Conservation (phyloP, 2,888 invertebrate genomes). For the Apeira syringaria region DNA sequence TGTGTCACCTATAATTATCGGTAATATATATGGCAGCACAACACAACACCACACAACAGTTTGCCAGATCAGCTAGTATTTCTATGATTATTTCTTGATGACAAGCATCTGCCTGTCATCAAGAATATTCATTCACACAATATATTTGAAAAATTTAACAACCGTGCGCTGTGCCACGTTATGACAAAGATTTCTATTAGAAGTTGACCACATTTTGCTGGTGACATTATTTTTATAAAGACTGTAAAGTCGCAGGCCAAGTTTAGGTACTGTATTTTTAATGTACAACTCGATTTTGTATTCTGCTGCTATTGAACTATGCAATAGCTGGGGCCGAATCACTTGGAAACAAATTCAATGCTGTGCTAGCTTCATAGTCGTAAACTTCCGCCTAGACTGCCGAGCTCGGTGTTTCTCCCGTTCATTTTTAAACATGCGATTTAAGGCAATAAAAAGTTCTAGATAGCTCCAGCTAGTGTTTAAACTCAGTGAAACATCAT, state of each 20-base stretch:
- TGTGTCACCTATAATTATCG: too few species aligned
- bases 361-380: conserved; percentile 57
- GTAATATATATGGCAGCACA: too few species aligned
- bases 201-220: too few species aligned
- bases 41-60: too few species aligned
- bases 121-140: too few species aligned
- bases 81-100: too few species aligned
- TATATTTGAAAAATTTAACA: too few species aligned
- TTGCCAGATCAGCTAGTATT: too few species aligned
- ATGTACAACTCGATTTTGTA: conserved; percentile 40
- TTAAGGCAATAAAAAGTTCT: conserved; percentile 44
- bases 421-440: conserved; percentile 70
- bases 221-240: too few species aligned
- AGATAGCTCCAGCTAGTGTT: conserved; percentile 11
- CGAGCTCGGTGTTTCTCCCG: conserved; percentile 53
- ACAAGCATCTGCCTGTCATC: too few species aligned
- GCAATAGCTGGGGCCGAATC: conserved; percentile 56
- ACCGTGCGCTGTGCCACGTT: too few species aligned
- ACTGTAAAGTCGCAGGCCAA: neutral
- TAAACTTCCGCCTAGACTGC: conserved; percentile 61
- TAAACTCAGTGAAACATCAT: conserved; percentile 18
- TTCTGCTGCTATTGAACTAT: conserved; percentile 60
- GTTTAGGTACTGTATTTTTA: conserved; percentile 6
- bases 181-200: too few species aligned
- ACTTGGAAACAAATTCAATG: conserved; percentile 65